Conservation (phyloP, 1,140 invertebrate genomes). For the Ruditapes philippinarum region DNA sequence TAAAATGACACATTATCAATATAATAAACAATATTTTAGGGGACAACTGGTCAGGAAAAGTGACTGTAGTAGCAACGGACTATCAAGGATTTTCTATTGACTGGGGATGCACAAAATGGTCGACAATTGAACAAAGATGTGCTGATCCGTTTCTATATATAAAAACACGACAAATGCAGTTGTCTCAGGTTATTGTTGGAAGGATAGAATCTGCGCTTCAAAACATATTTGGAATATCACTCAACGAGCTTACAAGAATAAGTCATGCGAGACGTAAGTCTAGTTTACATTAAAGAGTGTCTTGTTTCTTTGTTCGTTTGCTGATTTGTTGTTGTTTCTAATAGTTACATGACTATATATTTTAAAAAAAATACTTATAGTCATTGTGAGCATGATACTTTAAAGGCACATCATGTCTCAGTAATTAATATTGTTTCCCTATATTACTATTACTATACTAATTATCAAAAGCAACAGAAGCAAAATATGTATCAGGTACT, state of each 20-base stretch:
- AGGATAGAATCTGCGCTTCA: background rate
- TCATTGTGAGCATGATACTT: too few relatives aligned
- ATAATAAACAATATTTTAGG: too few relatives aligned
- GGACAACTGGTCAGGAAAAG: background rate
- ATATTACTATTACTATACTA: too few relatives aligned
- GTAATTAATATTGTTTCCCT: too few relatives aligned
- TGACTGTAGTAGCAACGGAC: background rate
- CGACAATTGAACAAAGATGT: background rate
- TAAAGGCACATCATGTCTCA: too few relatives aligned
- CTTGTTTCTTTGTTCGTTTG: too few relatives aligned
- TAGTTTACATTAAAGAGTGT: too few relatives aligned
- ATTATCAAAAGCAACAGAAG: too few relatives aligned
- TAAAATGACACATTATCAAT: background rate
- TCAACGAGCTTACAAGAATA: background rate
- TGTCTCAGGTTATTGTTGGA: background rate
- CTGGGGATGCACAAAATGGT: background rate
- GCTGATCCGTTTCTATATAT: background rate
- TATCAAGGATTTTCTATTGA: background rate
- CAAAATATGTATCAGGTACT: too few relatives aligned
- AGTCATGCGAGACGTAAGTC: background rate
- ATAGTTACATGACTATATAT: too few relatives aligned
- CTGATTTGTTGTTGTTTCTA: too few relatives aligned
- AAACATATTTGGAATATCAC: background rate
- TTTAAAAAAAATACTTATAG: too few relatives aligned
- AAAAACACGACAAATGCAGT: background rate